phyloP scores from a whole-genome alignment of 1,140 invertebrate species.

The Calliopsis andreniformis region DNA sequence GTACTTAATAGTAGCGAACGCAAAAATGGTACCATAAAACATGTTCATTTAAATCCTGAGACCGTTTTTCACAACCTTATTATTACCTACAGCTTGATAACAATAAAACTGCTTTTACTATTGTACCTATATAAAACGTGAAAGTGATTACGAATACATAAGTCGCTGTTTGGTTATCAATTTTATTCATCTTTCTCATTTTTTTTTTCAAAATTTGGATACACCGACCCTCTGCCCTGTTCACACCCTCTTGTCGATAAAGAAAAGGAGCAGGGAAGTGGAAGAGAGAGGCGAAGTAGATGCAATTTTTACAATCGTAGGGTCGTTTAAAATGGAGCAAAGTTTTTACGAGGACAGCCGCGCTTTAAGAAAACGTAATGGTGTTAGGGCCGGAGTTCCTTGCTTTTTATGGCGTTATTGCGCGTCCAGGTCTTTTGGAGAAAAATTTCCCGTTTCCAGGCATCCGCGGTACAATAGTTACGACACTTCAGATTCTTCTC shows the following conservation, averaged over 20 bases:
- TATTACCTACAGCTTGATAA: too few relatives aligned
- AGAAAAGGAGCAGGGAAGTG: neutral
- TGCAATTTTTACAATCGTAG: slow-evolving; percentile 56
- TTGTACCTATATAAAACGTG: too few relatives aligned
- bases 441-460: neutral
- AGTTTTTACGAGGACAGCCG: slow-evolving; percentile 57
- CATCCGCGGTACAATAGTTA: neutral
- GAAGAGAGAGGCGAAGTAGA: neutral
- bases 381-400: slow-evolving; percentile 25
- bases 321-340: slow-evolving; percentile 75
- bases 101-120: too few relatives aligned
- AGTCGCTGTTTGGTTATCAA: too few relatives aligned
- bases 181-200: too few relatives aligned
- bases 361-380: slow-evolving; percentile 14
- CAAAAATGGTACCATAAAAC: too few relatives aligned
- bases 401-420: slow-evolving; percentile 49
- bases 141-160: too few relatives aligned
- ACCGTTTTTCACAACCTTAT: too few relatives aligned
- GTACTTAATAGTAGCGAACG: too few relatives aligned
- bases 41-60: too few relatives aligned
- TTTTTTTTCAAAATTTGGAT: too few relatives aligned
- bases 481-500: neutral
- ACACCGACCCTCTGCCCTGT: neutral
- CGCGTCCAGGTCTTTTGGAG: neutral
- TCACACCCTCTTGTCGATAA: neutral